phyloP scores from a whole-genome alignment of 2,113 vertebrate species.

The Halichoeres trimaculatus region DNA sequence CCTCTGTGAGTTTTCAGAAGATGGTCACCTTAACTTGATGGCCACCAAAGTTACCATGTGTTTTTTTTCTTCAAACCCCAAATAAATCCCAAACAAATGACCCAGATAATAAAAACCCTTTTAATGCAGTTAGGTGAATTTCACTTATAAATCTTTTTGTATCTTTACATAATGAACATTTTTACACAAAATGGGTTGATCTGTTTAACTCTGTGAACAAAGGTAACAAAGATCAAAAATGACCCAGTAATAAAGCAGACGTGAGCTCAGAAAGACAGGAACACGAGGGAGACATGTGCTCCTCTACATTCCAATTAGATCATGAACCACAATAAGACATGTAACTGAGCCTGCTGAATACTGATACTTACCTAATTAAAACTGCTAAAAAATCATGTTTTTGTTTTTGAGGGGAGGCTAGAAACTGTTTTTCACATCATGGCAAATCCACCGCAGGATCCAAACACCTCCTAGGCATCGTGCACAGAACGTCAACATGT shows the following conservation, averaged over 20 bases:
- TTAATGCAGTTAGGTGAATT: no score
- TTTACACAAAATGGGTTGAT: background rate
- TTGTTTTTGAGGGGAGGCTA: background rate
- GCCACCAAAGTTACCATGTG: no score
- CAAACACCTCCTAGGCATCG: background rate
- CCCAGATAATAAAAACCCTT: no score
- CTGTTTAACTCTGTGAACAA: background rate
- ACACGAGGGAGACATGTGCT: background rate
- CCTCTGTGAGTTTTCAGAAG: no score
- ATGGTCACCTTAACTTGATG: no score
- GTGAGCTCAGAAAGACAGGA: background rate
- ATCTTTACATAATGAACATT: background rate
- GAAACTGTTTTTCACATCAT: background rate
- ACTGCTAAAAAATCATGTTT: no score
- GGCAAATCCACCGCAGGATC: background rate
- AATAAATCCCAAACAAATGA: no score
- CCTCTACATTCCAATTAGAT: background rate
- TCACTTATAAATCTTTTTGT: no score
- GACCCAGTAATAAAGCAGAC: background rate
- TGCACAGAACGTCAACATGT: conserved; percentile 19
- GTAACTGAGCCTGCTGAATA: background rate
- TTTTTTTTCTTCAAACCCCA: no score
- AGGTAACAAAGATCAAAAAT: background rate
- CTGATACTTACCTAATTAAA: background rate
- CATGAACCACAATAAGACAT: background rate